Evolutionary conservation across 1,140 invertebrate genomes (phyloP), one percentile per base, ranked within the genome.

Genomic region (Hycleus cichorii): DNA sequence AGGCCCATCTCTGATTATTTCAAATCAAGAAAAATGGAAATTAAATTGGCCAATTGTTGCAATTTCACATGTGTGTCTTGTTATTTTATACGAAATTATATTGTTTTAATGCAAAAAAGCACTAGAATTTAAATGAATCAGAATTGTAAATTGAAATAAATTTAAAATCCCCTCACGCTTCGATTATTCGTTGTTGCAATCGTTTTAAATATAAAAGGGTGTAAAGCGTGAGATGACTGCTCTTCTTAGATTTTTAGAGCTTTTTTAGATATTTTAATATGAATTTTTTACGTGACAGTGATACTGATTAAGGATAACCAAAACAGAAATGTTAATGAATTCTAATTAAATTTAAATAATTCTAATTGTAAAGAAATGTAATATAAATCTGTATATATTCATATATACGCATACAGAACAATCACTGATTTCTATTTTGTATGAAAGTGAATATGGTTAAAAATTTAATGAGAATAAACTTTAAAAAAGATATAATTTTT

Each of bases 21-120:
- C 18, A 18, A 18, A 18, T 18, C 18, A 18, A 18, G 12, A 18
- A 1, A 18, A 18, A 18, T 18, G 18, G 18, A 18, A 18, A 18
- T 18, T 18, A 18, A 18, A 18, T 49, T 49, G 40, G 42, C 32
- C 32, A 32, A 49, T 55, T 52, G 49, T 47, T 51, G 59, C 52
- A 53, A 58, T 61, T 54, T 64, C 63, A 64, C 63, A 64, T 57
- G 59, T 62, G 63, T 64, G 63, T 64, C 63, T 64, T 64, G 59
- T 59, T 64, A 62, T 52, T 39, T 43, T 54, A 60, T 60, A 54
- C 46, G n/a, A 54, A 27, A 59, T 46, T 57, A 62, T 48, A 18
- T 18, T 18, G 46, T 48, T 39, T n/a, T 32, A 25, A 32, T 25
- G 18, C 26, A 32, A 32, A 7, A 32, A 11, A 48, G 7, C 4